Conservation (phyloP, 1,140 invertebrate genomes). For the Andrena cerasifolii region DNA sequence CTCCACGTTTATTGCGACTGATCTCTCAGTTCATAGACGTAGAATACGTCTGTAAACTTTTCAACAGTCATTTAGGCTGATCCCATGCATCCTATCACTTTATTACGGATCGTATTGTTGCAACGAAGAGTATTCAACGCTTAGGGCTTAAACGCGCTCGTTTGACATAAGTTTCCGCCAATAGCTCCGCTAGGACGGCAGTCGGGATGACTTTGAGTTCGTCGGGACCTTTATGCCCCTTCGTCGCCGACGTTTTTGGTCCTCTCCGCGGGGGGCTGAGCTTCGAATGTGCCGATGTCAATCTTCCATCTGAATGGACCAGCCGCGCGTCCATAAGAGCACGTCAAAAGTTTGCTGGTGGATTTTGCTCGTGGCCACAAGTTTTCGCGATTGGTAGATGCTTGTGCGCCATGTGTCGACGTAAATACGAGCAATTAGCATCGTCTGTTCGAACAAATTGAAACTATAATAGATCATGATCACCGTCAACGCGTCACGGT, state of each 20-base stretch:
- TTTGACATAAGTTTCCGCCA: slow-evolving; percentile 66
- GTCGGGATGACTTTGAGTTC: slow-evolving; percentile 53
- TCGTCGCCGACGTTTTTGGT: slow-evolving; percentile 68
- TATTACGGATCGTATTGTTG: too few relatives aligned
- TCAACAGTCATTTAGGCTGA: too few relatives aligned
- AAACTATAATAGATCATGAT: not conserved
- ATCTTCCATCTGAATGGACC: slow-evolving; percentile 50
- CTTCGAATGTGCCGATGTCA: slow-evolving; percentile 75
- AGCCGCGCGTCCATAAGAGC: not conserved
- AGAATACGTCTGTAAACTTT: too few relatives aligned
- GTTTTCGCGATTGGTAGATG: not conserved
- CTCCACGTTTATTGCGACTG: too few relatives aligned
- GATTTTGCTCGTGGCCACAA: not conserved
- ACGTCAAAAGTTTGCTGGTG: not conserved
- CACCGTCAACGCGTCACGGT: not conserved
- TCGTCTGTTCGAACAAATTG: not conserved
- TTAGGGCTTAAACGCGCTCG: slow-evolving; percentile 31
- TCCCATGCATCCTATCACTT: not conserved
- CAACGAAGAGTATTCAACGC: not conserved
- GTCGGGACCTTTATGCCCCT: slow-evolving; percentile 37
- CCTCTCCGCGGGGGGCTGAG: slow-evolving; percentile 67
- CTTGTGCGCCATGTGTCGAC: too few relatives aligned
- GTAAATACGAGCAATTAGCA: not conserved
- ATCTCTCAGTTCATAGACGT: too few relatives aligned
- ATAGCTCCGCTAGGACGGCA: slow-evolving; percentile 64